phyloP scores from a whole-genome alignment of 2,113 vertebrate species.

The Alces alces region DNA sequence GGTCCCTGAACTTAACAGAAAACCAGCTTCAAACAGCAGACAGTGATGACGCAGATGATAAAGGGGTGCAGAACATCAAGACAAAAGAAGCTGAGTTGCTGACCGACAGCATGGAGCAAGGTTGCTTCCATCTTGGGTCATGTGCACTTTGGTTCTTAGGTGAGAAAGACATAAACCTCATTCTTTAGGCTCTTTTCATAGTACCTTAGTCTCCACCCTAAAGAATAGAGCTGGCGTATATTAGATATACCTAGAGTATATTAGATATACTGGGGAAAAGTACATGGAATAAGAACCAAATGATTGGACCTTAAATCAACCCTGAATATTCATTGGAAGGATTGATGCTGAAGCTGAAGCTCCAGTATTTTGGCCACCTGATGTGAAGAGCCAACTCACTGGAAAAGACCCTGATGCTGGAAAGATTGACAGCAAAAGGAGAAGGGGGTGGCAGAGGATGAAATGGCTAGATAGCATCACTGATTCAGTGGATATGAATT shows the following conservation, averaged over 20 bases:
- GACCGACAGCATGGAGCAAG: neutral
- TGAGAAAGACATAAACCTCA: neutral
- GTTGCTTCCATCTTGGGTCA: neutral
- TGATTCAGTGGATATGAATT: neutral
- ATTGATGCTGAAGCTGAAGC: neutral
- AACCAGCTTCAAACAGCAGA: neutral
- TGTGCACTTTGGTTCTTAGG: neutral
- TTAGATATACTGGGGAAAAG: neutral
- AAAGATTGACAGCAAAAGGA: neutral
- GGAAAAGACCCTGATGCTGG: neutral
- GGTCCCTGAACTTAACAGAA: neutral
- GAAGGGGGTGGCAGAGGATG: neutral
- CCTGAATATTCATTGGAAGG: neutral
- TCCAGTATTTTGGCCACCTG: neutral
- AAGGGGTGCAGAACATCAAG: neutral
- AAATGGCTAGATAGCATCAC: neutral
- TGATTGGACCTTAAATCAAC: neutral
- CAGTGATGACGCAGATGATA: neutral
- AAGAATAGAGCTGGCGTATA: neutral
- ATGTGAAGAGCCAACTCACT: neutral
- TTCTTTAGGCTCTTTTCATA: neutral
- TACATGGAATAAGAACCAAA: neutral
- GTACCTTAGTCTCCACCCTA: neutral
- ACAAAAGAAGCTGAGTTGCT: neutral
- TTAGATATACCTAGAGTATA: neutral